phyloP scores from a whole-genome alignment of 2,113 vertebrate genomes.

The Heterotis niloticus region DNA sequence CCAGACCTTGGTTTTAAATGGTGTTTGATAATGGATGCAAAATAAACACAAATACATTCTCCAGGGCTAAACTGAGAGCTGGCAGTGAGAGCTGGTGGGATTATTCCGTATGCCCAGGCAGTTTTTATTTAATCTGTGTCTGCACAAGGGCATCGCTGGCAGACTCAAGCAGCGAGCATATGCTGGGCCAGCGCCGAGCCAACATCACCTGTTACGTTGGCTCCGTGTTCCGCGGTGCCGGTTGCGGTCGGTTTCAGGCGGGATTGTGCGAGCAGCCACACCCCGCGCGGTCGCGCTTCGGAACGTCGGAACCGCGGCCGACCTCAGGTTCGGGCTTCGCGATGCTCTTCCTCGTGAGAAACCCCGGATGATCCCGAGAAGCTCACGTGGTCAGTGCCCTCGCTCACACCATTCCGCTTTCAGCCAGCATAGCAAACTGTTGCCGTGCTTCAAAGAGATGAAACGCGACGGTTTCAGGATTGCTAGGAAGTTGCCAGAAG shows the following conservation, averaged over 20 bases:
- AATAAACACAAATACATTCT: constrained; percentile 16
- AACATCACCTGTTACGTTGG: not conserved
- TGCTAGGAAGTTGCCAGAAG: too few relatives aligned
- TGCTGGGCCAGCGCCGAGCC: not conserved
- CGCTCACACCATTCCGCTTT: too few relatives aligned
- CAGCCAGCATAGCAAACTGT: too few relatives aligned
- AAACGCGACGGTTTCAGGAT: too few relatives aligned
- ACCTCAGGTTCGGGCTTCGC: too few relatives aligned
- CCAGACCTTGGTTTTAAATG: not conserved
- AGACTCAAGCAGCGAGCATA: not conserved
- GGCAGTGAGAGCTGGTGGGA: not conserved
- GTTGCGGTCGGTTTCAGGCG: too few relatives aligned
- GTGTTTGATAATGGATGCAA: constrained; percentile 1
- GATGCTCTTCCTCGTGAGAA: too few relatives aligned
- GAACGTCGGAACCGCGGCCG: too few relatives aligned
- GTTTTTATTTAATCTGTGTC: not conserved
- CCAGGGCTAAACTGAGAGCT: not conserved
- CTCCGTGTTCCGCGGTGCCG: not conserved
- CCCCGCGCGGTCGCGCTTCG: not conserved
- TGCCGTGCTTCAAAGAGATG: too few relatives aligned
- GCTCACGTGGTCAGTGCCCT: too few relatives aligned
- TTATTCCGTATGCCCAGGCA: not conserved
- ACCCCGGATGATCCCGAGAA: too few relatives aligned
- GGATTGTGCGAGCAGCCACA: too few relatives aligned
- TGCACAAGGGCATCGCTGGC: not conserved